Evolutionary conservation across 2,888 invertebrate genomes (phyloP).

Genomic region (Cyclophora punctaria): DNA sequence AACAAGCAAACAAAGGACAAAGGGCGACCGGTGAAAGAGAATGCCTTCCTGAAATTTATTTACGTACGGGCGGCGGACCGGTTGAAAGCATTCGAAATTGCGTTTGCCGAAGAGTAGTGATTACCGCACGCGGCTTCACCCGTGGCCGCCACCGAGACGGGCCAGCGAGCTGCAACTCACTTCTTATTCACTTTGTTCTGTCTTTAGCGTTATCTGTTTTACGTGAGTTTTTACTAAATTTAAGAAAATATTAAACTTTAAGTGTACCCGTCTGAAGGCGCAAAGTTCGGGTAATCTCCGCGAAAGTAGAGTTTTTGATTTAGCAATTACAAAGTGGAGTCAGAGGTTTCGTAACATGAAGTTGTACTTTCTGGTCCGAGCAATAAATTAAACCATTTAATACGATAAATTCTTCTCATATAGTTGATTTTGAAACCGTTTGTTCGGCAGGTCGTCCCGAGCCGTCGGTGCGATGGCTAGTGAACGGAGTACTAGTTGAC

Average conservation of each 20-base stretch:
- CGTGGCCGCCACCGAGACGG: background rate
- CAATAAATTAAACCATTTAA: too few relatives aligned
- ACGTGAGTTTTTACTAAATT: too few relatives aligned
- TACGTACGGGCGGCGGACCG: slow-evolving; percentile 26
- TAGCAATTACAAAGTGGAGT: too few relatives aligned
- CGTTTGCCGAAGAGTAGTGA: slow-evolving; percentile 27
- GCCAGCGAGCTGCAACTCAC: background rate
- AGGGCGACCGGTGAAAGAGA: slow-evolving; percentile 27
- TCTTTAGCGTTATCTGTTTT: slow-evolving; percentile 3
- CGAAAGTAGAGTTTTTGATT: too few relatives aligned
- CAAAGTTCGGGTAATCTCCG: too few relatives aligned
- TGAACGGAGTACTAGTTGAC: slow-evolving; percentile 86
- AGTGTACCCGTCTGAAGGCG: too few relatives aligned
- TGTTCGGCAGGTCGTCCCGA: slow-evolving; percentile 80
- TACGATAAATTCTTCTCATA: too few relatives aligned
- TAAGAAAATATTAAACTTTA: too few relatives aligned
- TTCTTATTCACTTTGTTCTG: slow-evolving; percentile 6
- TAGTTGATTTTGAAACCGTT: too few relatives aligned
- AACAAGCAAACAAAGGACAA: slow-evolving; percentile 40
- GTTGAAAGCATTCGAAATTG: slow-evolving; percentile 32
- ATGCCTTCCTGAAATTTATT: slow-evolving; percentile 38
- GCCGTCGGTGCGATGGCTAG: slow-evolving; percentile 87
- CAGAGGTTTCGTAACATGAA: too few relatives aligned
- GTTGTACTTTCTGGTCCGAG: too few relatives aligned
- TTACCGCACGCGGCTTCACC: slow-evolving; percentile 14